A percentile compares a stretch with the other conserved stretches of the same genome.
Evolutionary conservation across 2,888 invertebrate species (phyloP).

Genomic region (Aspidapion aeneum): DNA sequence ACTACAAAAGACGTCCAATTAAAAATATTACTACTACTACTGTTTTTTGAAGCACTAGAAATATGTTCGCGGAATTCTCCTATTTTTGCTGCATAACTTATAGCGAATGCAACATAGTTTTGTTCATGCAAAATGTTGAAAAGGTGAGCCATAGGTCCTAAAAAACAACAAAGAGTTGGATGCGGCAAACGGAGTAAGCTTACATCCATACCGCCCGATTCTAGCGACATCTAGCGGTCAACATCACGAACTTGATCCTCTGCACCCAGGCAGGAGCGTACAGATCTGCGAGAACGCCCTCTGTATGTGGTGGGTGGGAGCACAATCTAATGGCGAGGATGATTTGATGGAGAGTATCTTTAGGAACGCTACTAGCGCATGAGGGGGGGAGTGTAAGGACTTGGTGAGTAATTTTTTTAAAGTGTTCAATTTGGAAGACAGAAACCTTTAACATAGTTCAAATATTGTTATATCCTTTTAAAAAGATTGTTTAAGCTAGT

Average conservation of each 20-base stretch:
- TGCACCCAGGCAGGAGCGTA: conserved; percentile 43
- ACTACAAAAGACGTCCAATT: too few relatives aligned
- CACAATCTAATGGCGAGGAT: conserved; percentile 44
- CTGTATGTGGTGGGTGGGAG: conserved; percentile 49
- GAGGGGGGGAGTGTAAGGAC: too few relatives aligned
- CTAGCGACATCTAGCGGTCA: conserved; percentile 85
- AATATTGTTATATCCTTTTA: too few relatives aligned
- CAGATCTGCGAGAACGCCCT: conserved; percentile 45
- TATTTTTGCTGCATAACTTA: conserved; percentile 77
- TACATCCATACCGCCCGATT: conserved; percentile 78
- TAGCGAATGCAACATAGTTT: conserved; percentile 81
- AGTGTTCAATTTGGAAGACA: too few relatives aligned
- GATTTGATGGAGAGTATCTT: too few relatives aligned
- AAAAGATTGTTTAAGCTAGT: too few relatives aligned
- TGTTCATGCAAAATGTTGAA: conserved; percentile 90
- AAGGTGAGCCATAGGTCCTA: conserved; percentile 86
- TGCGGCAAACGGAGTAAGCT: conserved; percentile 82
- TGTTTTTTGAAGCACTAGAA: too few relatives aligned
- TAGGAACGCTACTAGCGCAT: too few relatives aligned
- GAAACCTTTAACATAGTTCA: too few relatives aligned
- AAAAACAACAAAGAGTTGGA: conserved; percentile 51
- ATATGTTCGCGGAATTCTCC: conserved; percentile 54
- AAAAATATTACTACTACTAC: too few relatives aligned
- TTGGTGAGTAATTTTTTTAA: too few relatives aligned
- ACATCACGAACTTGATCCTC: conserved; percentile 58